Evolutionary conservation across 1,140 invertebrate species (phyloP).

Genomic region (Aphidius gifuensis): DNA sequence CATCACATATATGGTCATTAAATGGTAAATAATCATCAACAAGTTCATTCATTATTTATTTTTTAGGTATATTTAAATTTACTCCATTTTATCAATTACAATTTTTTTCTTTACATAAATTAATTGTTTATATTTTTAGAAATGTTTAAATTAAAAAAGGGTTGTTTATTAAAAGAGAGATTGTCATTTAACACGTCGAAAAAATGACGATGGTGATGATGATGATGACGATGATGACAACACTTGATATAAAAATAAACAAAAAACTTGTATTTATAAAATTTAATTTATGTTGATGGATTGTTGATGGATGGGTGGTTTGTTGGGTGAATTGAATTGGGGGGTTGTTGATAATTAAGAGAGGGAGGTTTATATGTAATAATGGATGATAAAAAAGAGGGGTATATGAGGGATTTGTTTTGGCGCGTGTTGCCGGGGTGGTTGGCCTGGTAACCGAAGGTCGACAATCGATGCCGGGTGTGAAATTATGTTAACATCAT

Average conservation of each 20-base stretch:
- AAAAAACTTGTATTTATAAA: too few relatives aligned
- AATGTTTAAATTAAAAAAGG: too few relatives aligned
- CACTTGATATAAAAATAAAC: too few relatives aligned
- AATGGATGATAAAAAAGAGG: conserved; percentile 7
- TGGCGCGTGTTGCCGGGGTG: conserved; percentile 48
- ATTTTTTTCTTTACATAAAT: conserved; percentile 9
- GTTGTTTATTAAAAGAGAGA: too few relatives aligned
- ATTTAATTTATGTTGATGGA: too few relatives aligned
- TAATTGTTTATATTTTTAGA: not conserved
- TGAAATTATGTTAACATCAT: too few relatives aligned
- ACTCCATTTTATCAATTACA: not conserved
- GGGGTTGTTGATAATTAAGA: not conserved
- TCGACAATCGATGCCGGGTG: conserved; percentile 45
- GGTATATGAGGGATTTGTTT: conserved; percentile 38
- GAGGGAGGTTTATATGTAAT: not conserved
- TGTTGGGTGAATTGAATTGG: too few relatives aligned
- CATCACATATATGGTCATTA: conserved; percentile 86
- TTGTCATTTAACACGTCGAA: too few relatives aligned
- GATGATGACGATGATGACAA: too few relatives aligned
- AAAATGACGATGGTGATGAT: too few relatives aligned
- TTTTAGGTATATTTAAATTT: conserved; percentile 9
- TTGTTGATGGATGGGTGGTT: too few relatives aligned
- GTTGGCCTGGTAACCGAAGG: conserved; percentile 51
- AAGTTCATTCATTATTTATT: not conserved
- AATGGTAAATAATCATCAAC: conserved; percentile 68